These are phyloP conservation scores for Epistrophe eligans DNA, from an alignment of 2,888 invertebrate genomes.

Conservation along the genomic window DNA sequence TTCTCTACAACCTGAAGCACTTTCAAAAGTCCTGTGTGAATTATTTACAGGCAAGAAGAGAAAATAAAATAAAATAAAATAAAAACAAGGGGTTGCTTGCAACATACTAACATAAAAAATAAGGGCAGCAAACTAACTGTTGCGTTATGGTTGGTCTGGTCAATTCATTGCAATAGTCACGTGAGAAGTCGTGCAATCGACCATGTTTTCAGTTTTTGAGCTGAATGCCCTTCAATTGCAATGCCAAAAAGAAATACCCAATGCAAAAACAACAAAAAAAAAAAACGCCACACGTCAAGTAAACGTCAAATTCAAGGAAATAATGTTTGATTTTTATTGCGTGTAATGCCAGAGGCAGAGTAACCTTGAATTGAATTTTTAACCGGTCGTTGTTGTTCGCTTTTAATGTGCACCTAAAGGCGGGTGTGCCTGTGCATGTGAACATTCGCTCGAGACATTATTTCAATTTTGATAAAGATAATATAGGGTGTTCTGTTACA, in stretches of 20 bases:
- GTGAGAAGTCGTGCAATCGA: slow-evolving; percentile 37
- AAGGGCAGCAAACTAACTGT: slow-evolving; percentile 46
- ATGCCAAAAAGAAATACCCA: not conserved
- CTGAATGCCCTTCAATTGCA: slow-evolving; percentile 47
- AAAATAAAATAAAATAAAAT: no score
- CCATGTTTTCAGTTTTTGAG: not conserved
- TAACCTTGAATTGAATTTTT: slow-evolving; percentile 23
- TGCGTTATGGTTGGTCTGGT: slow-evolving; percentile 45
- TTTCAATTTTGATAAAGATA: slow-evolving; percentile 11
- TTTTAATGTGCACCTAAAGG: slow-evolving; percentile 11
- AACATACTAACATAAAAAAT: not conserved
- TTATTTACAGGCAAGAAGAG: not conserved
- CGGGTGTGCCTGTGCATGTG: slow-evolving; percentile 11
- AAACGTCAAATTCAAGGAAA: slow-evolving; percentile 33
- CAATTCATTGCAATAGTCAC: slow-evolving; percentile 44
- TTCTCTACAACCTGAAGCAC: slow-evolving; percentile 3
- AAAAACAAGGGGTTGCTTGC: slow-evolving; percentile 11
- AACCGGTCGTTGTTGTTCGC: slow-evolving; percentile 1
- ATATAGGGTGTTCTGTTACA: slow-evolving; percentile 2
- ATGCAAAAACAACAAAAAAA: not conserved
- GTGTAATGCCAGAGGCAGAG: slow-evolving; percentile 11
- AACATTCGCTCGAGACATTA: slow-evolving; percentile 4
- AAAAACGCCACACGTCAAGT: slow-evolving; percentile 1
- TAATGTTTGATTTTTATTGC: slow-evolving; percentile 49
- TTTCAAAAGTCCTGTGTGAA: slow-evolving; percentile 30